Conservation (phyloP, 2,113 vertebrate species). For the Dipodomys stephensi region DNA sequence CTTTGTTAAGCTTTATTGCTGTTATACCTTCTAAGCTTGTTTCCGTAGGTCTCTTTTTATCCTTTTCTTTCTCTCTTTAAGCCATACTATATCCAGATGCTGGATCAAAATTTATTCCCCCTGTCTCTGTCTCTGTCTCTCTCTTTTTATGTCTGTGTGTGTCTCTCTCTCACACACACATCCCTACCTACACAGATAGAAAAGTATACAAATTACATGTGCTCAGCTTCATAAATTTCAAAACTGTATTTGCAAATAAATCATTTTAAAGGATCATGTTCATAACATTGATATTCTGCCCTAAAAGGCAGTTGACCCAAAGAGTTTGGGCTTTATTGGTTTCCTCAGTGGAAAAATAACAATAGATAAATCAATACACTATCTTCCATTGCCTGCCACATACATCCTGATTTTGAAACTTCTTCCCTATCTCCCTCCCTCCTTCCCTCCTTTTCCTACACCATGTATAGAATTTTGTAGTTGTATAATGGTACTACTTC, state of each 20-base stretch:
- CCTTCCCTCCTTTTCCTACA: not conserved
- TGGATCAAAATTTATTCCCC: conserved; percentile 19
- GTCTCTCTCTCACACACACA: not conserved
- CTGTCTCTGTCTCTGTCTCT: not conserved
- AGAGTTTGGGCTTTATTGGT: not conserved
- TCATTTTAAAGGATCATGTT: not conserved
- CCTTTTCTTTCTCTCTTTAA: conserved; percentile 8
- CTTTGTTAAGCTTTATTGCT: conserved; percentile 35
- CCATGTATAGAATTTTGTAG: not conserved
- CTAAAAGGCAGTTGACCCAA: not conserved
- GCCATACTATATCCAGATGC: not conserved
- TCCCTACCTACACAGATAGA: not conserved
- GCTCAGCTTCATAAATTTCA: no score
- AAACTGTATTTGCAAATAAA: not conserved
- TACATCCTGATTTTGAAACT: not conserved
- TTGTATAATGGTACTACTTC: not conserved
- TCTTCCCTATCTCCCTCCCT: not conserved
- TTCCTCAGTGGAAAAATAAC: not conserved
- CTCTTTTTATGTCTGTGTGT: not conserved
- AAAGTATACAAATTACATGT: no score
- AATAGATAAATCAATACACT: not conserved
- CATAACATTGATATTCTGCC: not conserved
- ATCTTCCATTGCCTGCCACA: not conserved
- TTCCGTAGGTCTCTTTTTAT: not conserved
- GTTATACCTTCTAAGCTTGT: conserved; percentile 8